Base-by-base conservation (phyloP, 2,113 vertebrate genomes). In the Gorsachius goisagi region DNA sequence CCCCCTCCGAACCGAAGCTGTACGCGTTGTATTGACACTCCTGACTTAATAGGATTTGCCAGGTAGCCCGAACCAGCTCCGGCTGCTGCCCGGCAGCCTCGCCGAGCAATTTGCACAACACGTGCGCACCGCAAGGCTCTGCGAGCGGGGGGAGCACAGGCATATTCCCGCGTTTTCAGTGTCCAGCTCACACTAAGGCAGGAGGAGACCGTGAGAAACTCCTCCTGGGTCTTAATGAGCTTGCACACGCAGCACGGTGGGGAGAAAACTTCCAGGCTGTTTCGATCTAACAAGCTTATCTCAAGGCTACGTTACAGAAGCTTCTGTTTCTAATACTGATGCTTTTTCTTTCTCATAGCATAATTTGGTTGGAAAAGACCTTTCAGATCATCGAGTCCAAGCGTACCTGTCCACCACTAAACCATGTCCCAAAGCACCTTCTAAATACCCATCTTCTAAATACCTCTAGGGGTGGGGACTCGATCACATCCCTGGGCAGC, bases 1-100 rank as follows among this genome's bases (percentile, higher is more conserved):
- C 23, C 12, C 18, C 24, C 75, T 79, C 68, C 49, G 67, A 81
- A 94, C 82, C 71, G 41, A 95, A 96, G 87, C 88, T 94, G 71
- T 74, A 85, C 69, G 77, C 20, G 56, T 9, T 71, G 74, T 82
- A 90, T 73, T 59, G 90, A 78, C 90, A 90, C 88, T 93, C 93
- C 90, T 55, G 77, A 75, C 78, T 85, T 94, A 95, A 96, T 73
- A 97, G 90, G 86, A 97, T 96, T 96, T 96, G 35, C 71, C 35
- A 50, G 82, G 86, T 64, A 94, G 94, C 59, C 85, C 19, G 0
- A 92, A 91, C 74, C 77, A 95, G 91, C 74, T 93, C 3, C 0
- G 21, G 63, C 69, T 91, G 85, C 74, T 76, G 77, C 73, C 76
- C 66, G n/a, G 30, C 80, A 80, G 87, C 63, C 67, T 84, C 7